Conservation (phyloP, 2,888 invertebrate species). For the Ceraclea dissimilis region DNA sequence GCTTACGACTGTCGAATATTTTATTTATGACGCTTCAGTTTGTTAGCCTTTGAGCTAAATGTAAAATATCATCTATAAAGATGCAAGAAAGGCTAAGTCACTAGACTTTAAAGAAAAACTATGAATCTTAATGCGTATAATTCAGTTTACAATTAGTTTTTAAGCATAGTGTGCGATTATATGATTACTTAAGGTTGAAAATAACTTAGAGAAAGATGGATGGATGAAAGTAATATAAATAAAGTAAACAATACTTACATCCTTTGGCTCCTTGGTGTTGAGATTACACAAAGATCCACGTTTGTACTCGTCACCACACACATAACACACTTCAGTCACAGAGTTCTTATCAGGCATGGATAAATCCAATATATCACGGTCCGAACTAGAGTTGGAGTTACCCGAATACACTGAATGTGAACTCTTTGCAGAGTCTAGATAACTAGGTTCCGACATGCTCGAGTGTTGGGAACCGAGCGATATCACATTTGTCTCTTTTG, state of each 20-base stretch:
- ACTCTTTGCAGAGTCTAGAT: constrained; percentile 41
- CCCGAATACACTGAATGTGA: constrained; percentile 48
- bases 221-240: neutral
- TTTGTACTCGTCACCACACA: constrained; percentile 82
- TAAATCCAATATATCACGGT: constrained; percentile 77
- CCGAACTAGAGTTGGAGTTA: constrained; percentile 52
- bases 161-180: too few species aligned
- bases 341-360: constrained; percentile 92
- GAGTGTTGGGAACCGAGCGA: constrained; percentile 48
- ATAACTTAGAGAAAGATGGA: too few species aligned
- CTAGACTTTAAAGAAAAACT: too few species aligned
- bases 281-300: constrained; percentile 71
- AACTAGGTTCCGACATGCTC: constrained; percentile 44
- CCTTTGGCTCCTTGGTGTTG: constrained; percentile 55
- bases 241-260: constrained; percentile 28
- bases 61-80: too few species aligned
- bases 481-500: constrained; percentile 45
- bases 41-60: too few species aligned
- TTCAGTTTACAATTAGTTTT: too few species aligned
- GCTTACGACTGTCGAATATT: too few species aligned
- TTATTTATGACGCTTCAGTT: too few species aligned
- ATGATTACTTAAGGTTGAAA: too few species aligned
- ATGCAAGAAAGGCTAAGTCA: too few species aligned
- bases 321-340: constrained; percentile 82
- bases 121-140: too few species aligned